Conservation (phyloP, 2,888 invertebrate genomes). For the Suillia variegata region DNA sequence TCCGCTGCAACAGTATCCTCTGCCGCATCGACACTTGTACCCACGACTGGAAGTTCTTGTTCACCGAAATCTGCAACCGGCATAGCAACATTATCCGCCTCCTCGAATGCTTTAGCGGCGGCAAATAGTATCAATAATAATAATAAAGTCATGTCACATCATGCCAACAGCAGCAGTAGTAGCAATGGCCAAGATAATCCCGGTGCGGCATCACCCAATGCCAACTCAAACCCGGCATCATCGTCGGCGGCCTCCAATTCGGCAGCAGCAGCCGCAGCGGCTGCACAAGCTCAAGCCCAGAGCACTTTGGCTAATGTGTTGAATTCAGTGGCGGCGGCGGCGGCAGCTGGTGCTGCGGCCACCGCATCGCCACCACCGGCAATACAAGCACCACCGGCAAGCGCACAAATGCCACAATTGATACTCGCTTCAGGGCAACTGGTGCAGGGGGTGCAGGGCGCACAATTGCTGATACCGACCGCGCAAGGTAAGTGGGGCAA, state of each 20-base stretch:
- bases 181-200: slow-evolving; percentile 32
- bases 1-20: slow-evolving; percentile 27
- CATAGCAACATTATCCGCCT: background rate
- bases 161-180: slow-evolving; percentile 23
- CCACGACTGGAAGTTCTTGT: slow-evolving; percentile 22
- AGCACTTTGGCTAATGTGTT: slow-evolving; percentile 53
- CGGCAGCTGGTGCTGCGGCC: slow-evolving; percentile 47
- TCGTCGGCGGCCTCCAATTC: background rate
- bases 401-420: slow-evolving; percentile 80
- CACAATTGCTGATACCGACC: slow-evolving; percentile 92
- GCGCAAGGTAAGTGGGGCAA: slow-evolving; percentile 75
- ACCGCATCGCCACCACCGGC: slow-evolving; percentile 60
- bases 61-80: slow-evolving; percentile 22
- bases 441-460: slow-evolving; percentile 91
- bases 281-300: slow-evolving; percentile 35
- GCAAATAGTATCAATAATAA: slow-evolving; percentile 26
- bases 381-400: slow-evolving; percentile 50
- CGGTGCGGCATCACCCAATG: slow-evolving; percentile 44
- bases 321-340: slow-evolving; percentile 39
- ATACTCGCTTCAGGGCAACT: slow-evolving; percentile 90
- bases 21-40: slow-evolving; percentile 27
- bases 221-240: too few relatives aligned
- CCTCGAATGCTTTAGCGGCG: slow-evolving; percentile 9
- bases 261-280: slow-evolving; percentile 28
- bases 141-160: slow-evolving; percentile 43